Percentiles rank a stretch among this genome's conserved stretches.
Conservation (phyloP, 2,113 vertebrate genomes). For the Astatoreochromis straeleni region DNA sequence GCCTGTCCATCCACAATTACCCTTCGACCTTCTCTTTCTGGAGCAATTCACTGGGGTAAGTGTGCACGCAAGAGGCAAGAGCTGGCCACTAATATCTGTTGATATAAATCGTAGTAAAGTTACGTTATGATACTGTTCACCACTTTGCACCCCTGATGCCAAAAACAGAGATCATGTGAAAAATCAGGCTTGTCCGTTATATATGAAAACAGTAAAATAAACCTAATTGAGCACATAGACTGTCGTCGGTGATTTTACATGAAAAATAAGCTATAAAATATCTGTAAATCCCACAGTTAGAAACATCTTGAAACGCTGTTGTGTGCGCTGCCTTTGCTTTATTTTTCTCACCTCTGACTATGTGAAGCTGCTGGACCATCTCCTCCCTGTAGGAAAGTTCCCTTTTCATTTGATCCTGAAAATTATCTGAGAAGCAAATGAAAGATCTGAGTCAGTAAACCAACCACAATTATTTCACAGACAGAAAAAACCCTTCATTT, state of each 20-base stretch:
- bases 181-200: neutral
- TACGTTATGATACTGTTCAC: neutral
- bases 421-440: constrained; percentile 82
- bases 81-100: neutral
- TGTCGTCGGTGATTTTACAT: neutral
- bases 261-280: neutral
- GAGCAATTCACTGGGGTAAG: neutral
- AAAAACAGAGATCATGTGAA: neutral
- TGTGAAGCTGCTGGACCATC: constrained; percentile 98
- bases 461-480: neutral
- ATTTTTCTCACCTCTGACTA: constrained; percentile 87
- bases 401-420: constrained; percentile 98
- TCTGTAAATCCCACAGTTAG: neutral
- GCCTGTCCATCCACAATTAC: neutral
- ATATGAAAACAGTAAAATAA: neutral
- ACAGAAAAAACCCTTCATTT: neutral
- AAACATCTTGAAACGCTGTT: neutral
- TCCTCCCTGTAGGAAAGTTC: constrained; percentile 95
- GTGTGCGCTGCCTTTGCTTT: constrained; percentile 1
- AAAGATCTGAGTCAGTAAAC: neutral
- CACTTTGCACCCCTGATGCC: neutral
- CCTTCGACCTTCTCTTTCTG: neutral
- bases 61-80: neutral
- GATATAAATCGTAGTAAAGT: neutral
- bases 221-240: neutral